Percentiles rank a stretch among this genome's conserved stretches.
Evolutionary conservation across 1,140 invertebrate genomes (phyloP).

Genomic region (Tenebrio molitor): DNA sequence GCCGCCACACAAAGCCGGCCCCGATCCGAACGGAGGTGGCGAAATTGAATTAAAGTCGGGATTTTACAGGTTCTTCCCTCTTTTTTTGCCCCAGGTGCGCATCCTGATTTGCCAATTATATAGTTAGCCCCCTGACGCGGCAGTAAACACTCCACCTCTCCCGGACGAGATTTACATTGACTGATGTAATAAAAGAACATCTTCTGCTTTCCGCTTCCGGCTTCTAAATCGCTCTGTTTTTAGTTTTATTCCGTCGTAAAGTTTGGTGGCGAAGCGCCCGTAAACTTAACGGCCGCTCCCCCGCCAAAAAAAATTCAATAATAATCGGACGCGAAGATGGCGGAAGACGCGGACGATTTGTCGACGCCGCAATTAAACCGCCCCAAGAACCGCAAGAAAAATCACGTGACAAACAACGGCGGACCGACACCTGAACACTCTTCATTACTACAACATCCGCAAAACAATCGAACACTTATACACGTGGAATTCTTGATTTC

Average conservation of each 20-base stretch:
- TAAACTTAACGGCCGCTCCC: neutral
- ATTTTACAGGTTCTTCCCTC: conserved; percentile 13
- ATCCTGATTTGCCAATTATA: neutral
- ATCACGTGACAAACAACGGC: too few relatives aligned
- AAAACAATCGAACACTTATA: conserved; percentile 18
- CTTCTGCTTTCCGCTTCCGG: neutral
- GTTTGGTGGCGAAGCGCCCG: neutral
- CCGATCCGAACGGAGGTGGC: neutral
- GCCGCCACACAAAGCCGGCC: too few relatives aligned
- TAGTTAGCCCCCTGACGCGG: neutral
- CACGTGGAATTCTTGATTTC: conserved; percentile 24
- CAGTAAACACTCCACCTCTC: neutral
- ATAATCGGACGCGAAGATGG: neutral
- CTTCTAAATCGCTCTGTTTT: neutral
- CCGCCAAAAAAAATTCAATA: conserved; percentile 6
- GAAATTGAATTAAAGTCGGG: conserved; percentile 22
- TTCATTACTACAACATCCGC: neutral
- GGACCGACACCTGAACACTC: too few relatives aligned
- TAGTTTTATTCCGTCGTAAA: conserved; percentile 8
- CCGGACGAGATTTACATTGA: neutral
- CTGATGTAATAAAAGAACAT: neutral
- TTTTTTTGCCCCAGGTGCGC: neutral
- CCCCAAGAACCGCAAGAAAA: too few relatives aligned
- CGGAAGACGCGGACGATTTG: neutral
- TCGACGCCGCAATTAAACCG: neutral